Evolutionary conservation across 2,888 invertebrate genomes (phyloP).

Genomic region (Eupithecia abbreviata): DNA sequence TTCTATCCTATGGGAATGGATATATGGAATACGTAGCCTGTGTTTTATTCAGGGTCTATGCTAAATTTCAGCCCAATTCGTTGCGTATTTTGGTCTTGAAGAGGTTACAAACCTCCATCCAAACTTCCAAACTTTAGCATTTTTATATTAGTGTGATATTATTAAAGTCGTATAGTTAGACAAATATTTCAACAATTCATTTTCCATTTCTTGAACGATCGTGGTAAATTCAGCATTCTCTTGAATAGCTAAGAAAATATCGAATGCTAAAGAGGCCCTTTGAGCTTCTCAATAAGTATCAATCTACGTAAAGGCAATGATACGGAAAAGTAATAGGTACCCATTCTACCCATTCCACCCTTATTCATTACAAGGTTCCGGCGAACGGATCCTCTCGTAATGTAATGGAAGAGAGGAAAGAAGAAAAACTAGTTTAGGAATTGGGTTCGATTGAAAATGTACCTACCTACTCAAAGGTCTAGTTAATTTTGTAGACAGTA

Average conservation of each 20-base stretch:
- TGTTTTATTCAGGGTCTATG: no score
- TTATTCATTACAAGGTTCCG: constrained; percentile 37
- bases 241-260: background rate
- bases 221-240: background rate
- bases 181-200: background rate
- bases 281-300: constrained; percentile 19
- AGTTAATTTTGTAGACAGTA: background rate
- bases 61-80: no score
- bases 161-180: background rate
- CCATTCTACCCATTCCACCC: constrained; percentile 25
- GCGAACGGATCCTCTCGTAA: constrained; percentile 31
- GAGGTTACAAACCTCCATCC: no score
- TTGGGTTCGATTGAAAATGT: constrained; percentile 19
- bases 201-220: background rate
- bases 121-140: no score
- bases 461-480: background rate
- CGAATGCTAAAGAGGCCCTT: constrained; percentile 7
- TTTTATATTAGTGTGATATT: no score
- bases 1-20: no score
- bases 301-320: constrained; percentile 33
- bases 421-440: constrained; percentile 30
- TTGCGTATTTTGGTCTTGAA: no score
- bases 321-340: constrained; percentile 36
- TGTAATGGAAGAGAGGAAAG: constrained; percentile 26
- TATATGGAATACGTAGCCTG: no score